Evolutionary conservation across 2,797 vertebrate species (phyloP).

Genomic region (Characodon lateralis): DNA sequence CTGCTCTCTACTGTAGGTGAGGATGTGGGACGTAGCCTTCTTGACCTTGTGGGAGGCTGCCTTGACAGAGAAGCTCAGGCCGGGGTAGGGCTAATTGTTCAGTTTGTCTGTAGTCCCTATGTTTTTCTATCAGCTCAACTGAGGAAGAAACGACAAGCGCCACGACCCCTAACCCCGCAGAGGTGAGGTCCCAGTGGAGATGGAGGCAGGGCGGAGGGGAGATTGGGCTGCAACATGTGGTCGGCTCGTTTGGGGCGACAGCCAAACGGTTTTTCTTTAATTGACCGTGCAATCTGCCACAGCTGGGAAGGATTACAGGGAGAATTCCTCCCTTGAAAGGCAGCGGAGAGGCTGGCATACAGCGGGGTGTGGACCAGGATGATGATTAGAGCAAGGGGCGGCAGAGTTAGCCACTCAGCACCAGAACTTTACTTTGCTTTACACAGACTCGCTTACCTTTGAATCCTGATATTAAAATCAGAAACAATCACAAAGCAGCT

Average conservation of each 20-base stretch:
- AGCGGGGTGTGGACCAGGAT: constrained; percentile 20
- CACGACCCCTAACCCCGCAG: constrained; percentile 78
- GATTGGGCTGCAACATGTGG: constrained; percentile 86
- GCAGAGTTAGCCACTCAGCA: constrained; percentile 26
- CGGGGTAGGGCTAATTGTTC: constrained; percentile 61
- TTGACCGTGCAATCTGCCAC: constrained; percentile 83
- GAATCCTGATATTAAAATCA: constrained; percentile 16
- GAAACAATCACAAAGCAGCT: neutral
- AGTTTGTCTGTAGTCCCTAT: constrained; percentile 63
- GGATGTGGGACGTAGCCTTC: constrained; percentile 27
- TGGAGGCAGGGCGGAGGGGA: constrained; percentile 46
- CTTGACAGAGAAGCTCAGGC: constrained; percentile 38
- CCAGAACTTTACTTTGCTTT: constrained; percentile 15
- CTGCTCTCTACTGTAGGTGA: constrained; percentile 51
- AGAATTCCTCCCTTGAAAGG: constrained; percentile 79
- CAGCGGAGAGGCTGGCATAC: constrained; percentile 52
- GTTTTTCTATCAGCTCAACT: constrained; percentile 61
- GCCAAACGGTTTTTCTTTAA: constrained; percentile 87
- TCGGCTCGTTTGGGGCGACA: constrained; percentile 81
- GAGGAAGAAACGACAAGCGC: constrained; percentile 85
- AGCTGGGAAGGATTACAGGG: constrained; percentile 89
- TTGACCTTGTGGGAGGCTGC: constrained; percentile 36
- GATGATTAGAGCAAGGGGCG: constrained; percentile 13
- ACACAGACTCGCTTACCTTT: constrained; percentile 9
- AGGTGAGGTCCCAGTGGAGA: constrained; percentile 55